These are phyloP conservation scores for Perithous albicinctus DNA, from an alignment of 2,888 invertebrate genomes.

Conservation along the genomic window DNA sequence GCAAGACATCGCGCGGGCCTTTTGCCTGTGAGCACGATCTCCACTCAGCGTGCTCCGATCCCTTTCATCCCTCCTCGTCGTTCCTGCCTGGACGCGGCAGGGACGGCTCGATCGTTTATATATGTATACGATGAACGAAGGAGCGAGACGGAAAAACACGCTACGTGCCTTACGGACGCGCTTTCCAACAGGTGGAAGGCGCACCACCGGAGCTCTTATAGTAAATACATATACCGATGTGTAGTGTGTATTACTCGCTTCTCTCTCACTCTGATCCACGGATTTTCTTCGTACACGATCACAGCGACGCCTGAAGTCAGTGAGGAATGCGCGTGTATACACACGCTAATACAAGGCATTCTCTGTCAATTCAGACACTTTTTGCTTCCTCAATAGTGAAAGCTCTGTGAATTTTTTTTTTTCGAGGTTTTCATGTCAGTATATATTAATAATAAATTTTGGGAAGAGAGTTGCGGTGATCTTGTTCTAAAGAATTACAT, in stretches of 20 bases:
- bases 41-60: slow-evolving; percentile 21
- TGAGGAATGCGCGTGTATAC: slow-evolving; percentile 76
- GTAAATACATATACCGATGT: background rate
- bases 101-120: slow-evolving; percentile 52
- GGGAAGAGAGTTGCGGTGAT: too few relatives aligned
- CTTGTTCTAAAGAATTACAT: too few relatives aligned
- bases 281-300: slow-evolving; percentile 65
- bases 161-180: slow-evolving; percentile 51
- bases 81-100: background rate
- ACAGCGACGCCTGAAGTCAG: slow-evolving; percentile 73
- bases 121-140: slow-evolving; percentile 62
- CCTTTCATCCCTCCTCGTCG: slow-evolving; percentile 51
- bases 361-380: too few relatives aligned
- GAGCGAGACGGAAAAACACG: slow-evolving; percentile 64
- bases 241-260: background rate
- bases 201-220: slow-evolving; percentile 7
- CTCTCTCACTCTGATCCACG: background rate
- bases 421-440: too few relatives aligned
- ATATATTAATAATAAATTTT: too few relatives aligned
- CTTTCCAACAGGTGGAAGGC: slow-evolving; percentile 67
- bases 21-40: background rate
- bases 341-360: slow-evolving; percentile 46
- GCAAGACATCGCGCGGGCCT: slow-evolving; percentile 29
- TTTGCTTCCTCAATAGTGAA: too few relatives aligned
- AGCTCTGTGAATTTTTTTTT: too few relatives aligned